Evolutionary conservation across 2,888 invertebrate species (phyloP), one percentile per base, ranked within the genome.

Genomic region (Nymphalis c-album): DNA sequence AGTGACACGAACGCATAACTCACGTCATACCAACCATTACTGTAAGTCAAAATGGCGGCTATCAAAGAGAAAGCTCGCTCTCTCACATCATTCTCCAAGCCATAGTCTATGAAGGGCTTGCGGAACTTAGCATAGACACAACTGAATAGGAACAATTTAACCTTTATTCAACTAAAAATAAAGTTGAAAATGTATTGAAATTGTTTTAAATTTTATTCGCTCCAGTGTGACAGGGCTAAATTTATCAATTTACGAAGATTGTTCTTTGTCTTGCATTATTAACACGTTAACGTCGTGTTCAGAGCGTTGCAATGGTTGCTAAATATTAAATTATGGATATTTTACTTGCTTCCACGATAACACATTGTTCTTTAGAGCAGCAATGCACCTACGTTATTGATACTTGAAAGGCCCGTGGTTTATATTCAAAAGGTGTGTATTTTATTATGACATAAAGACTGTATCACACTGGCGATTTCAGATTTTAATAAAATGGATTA

Each of bases 11-110:
- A 79, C 84, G 77, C 85, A 91, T 91, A 88, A 88, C 82, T 91
- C 90, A 90, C 82, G 84, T 83, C 85, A 82, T 78, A 80, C 76
- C 77, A 75, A 77, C 88, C 86, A 90, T 91, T 90, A 88, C 83
- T 85, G 87, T 89, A 91, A 88, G 84, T 91, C 88, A 91, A 90
- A 91, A 90, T 88, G 87, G 90, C 91, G 91, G 90, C 81, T 89
- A 90, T 90, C 90, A 90, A 89, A 91, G 90, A 86, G 91, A 91
- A 90, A 91, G 90, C 88, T 84, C 75, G 84, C 82, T 78, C 87
- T 88, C 90, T 88, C 91, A 88, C 89, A 90, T 89, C 88, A 90
- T 88, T 88, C 87, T 88, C 87, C 86, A 84, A 85, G 86, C 85
- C 84, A 79, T 85, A 81, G 80, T 84, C 86, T 87, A 84, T 83